phyloP scores from a whole-genome alignment of 2,113 vertebrate genomes.

The Notechis scutatus region DNA sequence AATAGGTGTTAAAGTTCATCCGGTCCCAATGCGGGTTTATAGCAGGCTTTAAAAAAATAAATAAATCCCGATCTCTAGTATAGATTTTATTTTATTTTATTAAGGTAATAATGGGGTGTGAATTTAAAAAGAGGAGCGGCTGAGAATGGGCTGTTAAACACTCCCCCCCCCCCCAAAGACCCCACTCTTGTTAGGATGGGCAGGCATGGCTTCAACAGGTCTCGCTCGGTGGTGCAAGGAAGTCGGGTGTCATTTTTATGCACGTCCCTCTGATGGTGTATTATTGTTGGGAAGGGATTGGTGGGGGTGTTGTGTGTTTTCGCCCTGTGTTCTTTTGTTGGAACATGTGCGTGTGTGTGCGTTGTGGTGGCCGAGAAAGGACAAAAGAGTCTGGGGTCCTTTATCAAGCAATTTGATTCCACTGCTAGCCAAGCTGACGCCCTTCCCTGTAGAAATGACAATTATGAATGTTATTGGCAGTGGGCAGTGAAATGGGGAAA shows the following conservation, averaged over 20 bases:
- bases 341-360: not conserved
- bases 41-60: not conserved
- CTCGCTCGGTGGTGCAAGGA: rapidly evolving
- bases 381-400: not conserved
- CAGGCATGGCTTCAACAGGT: not conserved
- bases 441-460: not conserved
- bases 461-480: not conserved
- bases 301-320: not conserved
- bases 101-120: not conserved
- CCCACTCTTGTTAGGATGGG: not conserved
- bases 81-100: not conserved
- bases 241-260: not conserved
- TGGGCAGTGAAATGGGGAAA: not conserved
- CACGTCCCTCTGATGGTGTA: not conserved
- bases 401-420: not conserved
- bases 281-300: not conserved
- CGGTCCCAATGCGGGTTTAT: not conserved
- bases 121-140: not conserved
- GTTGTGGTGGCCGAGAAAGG: not conserved
- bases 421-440: not conserved
- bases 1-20: not conserved
- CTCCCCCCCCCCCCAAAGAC: not conserved
- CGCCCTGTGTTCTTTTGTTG: not conserved
- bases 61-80: not conserved
- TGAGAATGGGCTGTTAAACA: not conserved